Evolutionary conservation across 2,797 vertebrate species (phyloP), one percentile per base, ranked within the genome.

Genomic region (Coendou prehensilis): DNA sequence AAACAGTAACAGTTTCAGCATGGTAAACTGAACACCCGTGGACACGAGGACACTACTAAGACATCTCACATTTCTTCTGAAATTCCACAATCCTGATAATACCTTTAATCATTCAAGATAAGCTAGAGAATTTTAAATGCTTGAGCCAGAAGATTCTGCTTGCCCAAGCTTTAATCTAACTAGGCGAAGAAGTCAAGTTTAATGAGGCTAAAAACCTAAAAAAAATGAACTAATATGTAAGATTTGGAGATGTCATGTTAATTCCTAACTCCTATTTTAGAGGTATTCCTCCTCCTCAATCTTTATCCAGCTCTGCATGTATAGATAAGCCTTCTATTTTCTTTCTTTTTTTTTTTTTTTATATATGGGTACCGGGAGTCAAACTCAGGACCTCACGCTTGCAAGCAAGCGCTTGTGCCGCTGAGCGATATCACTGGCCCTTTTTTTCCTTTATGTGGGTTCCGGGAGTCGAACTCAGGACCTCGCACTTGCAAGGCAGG

Each of bases 321-420:
- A 80, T 50, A 93, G 23, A 54, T 73, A 88, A 90, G 10, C 4
- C 56, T 86, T 97, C 30, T 54, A 85, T 26, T 94, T 87, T 94
- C 63, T 41, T 41, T 41, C 37, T 41, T 41, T 41, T 41, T 41
- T 41, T 41, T 41, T 41, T 41, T 41, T 41, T 41, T 41, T 41
- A 2, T 41, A 41, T 41, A 41, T 41, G 37, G 37, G 37, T 41
- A 41, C 37, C 2, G 37, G 37, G 37, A 41, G 37, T 41, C 37
- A 41, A 41, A 41, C 37, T 41, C 37, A 41, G 37, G 37, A 41
- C 37, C 37, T 41, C 2, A 2, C 37, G 37, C 37, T 41, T 41
- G 37, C 37, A 2, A 41, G 37, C 37, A 41, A 41, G 37, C 37
- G 37, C 37, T 41, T 41, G 37, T 41, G 37, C 37, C 37, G 37